Base-by-base conservation (phyloP, 2,888 invertebrate genomes). In the Arctia plantaginis region DNA sequence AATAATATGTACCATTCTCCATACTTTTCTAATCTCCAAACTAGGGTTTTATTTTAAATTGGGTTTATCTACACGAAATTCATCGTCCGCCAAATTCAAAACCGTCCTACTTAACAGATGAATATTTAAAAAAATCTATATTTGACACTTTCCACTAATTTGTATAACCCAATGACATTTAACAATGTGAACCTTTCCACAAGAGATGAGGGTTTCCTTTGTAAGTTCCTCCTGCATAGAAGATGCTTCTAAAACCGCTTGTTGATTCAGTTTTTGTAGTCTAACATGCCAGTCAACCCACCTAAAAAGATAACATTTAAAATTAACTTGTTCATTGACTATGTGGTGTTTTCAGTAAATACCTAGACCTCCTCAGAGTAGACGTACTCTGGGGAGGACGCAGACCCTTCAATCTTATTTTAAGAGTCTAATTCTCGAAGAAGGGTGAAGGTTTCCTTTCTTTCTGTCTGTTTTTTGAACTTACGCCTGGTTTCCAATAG, bases 221-320 rank as follows among this genome's bases (percentile, higher is more conserved):
- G 98, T 97, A 72, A 97, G 96, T 92, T 99, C 99, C 91, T 99
- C 98, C 82, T 97, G 97, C 87, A 97, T 95, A 41, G 96, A 96
- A 20, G 97, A 96, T 1, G 98, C 98, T 95, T 98, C 98, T 65
- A 98, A 90, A 66, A 98, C 97, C 2, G 98, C 98, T 94, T 99
- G 98, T 91, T 99, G 98, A 87, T 98, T 98, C 20, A 99, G 90
- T 90, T 98, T 98, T 87, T 98, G 98, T 15, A 99, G 90, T 85
- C 97, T 96, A 88, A 98, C 97, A 89, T 99, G 99, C 93, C 97
- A 97, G 84, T 98, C 97, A 68, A 98, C 93, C 98, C 98, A 98
- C 72, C 97, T 98, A 51, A 12, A 35, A 81, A 79, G 83, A 91
- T 51, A 47, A 71, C 10, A 33, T 51, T 44, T 6, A 23, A 18